These are phyloP conservation scores for Neoniphon sammara DNA, from an alignment of 2,797 vertebrate genomes.

Conservation along the genomic window DNA sequence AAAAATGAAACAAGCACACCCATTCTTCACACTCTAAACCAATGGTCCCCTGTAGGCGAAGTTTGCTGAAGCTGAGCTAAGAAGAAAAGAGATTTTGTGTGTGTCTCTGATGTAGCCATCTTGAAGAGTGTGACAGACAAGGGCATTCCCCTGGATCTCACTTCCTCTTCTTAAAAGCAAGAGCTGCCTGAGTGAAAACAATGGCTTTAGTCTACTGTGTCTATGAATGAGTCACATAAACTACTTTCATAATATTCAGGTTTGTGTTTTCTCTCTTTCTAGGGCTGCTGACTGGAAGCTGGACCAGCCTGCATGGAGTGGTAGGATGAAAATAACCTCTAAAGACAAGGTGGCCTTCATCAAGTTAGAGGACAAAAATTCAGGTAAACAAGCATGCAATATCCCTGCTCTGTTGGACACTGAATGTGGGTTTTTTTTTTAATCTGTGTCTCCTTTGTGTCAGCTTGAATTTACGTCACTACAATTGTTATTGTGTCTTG, in stretches of 20 bases:
- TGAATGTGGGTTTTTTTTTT: background rate
- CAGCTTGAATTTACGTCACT: background rate
- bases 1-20: background rate
- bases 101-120: background rate
- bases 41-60: background rate
- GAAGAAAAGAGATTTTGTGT: background rate
- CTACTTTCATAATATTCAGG: background rate
- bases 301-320: conserved; percentile 94
- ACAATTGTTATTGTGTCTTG: background rate
- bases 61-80: background rate
- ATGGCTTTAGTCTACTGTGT: background rate
- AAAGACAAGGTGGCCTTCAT: conserved; percentile 90
- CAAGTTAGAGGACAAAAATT: conserved; percentile 92
- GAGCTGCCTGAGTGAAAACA: conserved; percentile 10
- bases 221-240: conserved; percentile 5
- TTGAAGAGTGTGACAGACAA: background rate
- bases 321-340: conserved; percentile 91
- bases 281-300: conserved; percentile 98
- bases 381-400: conserved; percentile 79
- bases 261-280: conserved; percentile 39
- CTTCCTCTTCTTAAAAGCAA: conserved; percentile 50
- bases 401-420: background rate
- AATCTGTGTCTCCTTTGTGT: too few species aligned
- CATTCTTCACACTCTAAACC: background rate
- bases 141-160: conserved; percentile 35